Evolutionary conservation across 2,113 vertebrate genomes (phyloP), one percentile per base, ranked within the genome.

Genomic region (Gasterosteus nipponicus): DNA sequence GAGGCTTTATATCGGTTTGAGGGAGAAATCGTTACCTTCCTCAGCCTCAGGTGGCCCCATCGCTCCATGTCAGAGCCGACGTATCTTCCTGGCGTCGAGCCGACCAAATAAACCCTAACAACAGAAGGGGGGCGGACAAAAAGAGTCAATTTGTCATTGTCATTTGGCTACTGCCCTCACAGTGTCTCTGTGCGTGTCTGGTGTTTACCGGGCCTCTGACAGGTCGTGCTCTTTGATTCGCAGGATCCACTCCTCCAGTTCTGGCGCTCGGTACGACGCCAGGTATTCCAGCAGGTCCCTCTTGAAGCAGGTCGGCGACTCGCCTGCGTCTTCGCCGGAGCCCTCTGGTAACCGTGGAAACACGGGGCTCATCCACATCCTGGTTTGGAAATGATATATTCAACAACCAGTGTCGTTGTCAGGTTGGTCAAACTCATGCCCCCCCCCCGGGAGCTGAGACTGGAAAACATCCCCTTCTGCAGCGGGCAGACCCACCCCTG

Each of bases 361-460:
- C 75, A 99, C 81, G 62, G 98, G 96, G 77, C 98, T 99, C 94
- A 99, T 75, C 98, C 98, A 99, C 73, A 99, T 94, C 82, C 98
- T 99, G 80, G 29, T 72, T 86, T 19, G 31, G 59, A 57, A 15
- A 73, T 78, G 41, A 83, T 22, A 71, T 7, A 60, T 60, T 65
- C 4, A 1, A n/a, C 0, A 1, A 15, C 7, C 4, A 26, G 4
- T 39, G 16, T 10, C 44, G 56, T 41, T 35, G 18, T 46, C n/a
- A 18, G 19, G 11, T 38, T 16, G 16, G 14, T n/a, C 44, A 15
- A 15, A 15, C 3, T 53, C 3, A 26, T 47, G n/a, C 8, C 42
- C 41, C 54, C 16, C 54, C 38, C 0, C 0, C n/a, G 33, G n/a
- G 22, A 44, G 16, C 16, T 44, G 26, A 46, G 18, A 57, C 11